A percentile compares a stretch with the other conserved stretches of the same genome.
phyloP scores from a whole-genome alignment of 2,888 invertebrate species.

The Andricus quercusramuli region DNA sequence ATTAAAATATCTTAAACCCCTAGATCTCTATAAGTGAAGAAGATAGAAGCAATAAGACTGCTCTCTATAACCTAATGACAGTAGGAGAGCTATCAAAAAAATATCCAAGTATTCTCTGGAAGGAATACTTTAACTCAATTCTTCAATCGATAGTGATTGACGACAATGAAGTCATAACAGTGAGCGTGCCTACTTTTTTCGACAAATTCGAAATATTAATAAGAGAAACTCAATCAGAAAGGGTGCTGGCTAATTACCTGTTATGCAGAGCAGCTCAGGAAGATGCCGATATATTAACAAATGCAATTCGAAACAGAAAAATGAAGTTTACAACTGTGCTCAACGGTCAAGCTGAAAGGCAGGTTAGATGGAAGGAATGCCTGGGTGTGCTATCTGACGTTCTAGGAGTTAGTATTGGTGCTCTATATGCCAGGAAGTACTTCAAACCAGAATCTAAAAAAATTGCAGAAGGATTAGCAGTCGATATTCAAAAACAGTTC shows the following conservation, averaged over 20 bases:
- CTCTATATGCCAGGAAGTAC: slow-evolving; percentile 91
- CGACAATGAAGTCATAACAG: slow-evolving; percentile 87
- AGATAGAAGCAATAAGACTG: too few species aligned
- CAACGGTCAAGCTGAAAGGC: slow-evolving; percentile 72
- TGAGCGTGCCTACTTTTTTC: slow-evolving; percentile 84
- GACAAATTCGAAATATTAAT: slow-evolving; percentile 18
- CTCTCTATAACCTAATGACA: too few species aligned
- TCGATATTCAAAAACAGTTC: too few species aligned
- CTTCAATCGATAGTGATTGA: slow-evolving; percentile 84
- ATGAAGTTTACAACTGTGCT: slow-evolving; percentile 72
- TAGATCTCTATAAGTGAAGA: too few species aligned
- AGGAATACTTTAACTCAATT: slow-evolving; percentile 89
- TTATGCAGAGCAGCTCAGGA: slow-evolving; percentile 79
- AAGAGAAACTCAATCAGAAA: slow-evolving; percentile 55
- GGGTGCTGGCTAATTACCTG: slow-evolving; percentile 80
- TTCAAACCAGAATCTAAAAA: slow-evolving; percentile 78
- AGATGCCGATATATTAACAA: slow-evolving; percentile 71
- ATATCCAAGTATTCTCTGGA: slow-evolving; percentile 84
- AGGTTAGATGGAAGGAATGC: slow-evolving; percentile 90
- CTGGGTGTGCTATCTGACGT: slow-evolving; percentile 89
- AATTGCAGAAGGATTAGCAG: too few species aligned
- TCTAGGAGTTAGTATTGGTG: slow-evolving; percentile 88
- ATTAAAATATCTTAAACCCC: too few species aligned
- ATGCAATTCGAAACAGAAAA: slow-evolving; percentile 70
- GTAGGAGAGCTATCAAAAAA: too few species aligned